Evolutionary conservation across 2,113 vertebrate genomes (phyloP), one percentile per base, ranked within the genome.

Genomic region (Eulemur rufifrons): DNA sequence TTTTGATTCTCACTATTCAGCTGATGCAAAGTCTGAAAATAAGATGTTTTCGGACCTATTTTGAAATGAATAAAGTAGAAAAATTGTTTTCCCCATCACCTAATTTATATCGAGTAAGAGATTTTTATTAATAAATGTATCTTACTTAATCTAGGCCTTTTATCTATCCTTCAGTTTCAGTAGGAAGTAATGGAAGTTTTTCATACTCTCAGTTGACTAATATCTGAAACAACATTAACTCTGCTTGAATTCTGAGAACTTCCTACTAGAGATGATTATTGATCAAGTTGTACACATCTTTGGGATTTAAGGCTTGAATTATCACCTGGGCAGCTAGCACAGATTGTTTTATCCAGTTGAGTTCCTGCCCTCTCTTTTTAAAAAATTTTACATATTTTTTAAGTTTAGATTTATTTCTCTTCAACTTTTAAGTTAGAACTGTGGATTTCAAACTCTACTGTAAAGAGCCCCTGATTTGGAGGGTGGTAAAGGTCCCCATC

Each of bases 1-100:
- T 94, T 94, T 56, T 88, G 37, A 88, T 25, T 59, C 2, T 71
- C 69, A 50, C 9, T 50, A 11, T 76, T 93, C 32, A 71, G 37
- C 63, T 54, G 39, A 92, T 69, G 32, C 50, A 92, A 89, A 71
- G 63, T 92, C 61, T 76, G 42, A 95, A 96, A 86, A 64, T 17
- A 69, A 86, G 14, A n/a, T 69, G 66, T 91, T 84, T 95, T 86
- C 54, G 73, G 37, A 68, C 45, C 32, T 37, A 15, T 85, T 92
- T 74, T 88, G 61, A 87, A 77, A 37, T 69, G 54, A 85, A 68
- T 50, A 34, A 89, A 84, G 42, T 20, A 61, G 81, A 82, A 86
- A 76, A 66, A 17, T 39, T 56, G 34, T 63, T 73, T 88, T 69
- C 25, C 61, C 29, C 20, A 4, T 81, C 54, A 45, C 20, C 47